These are phyloP conservation scores for Pachyramphus minor DNA, from an alignment of 2,113 vertebrate genomes.

Conservation along the genomic window DNA sequence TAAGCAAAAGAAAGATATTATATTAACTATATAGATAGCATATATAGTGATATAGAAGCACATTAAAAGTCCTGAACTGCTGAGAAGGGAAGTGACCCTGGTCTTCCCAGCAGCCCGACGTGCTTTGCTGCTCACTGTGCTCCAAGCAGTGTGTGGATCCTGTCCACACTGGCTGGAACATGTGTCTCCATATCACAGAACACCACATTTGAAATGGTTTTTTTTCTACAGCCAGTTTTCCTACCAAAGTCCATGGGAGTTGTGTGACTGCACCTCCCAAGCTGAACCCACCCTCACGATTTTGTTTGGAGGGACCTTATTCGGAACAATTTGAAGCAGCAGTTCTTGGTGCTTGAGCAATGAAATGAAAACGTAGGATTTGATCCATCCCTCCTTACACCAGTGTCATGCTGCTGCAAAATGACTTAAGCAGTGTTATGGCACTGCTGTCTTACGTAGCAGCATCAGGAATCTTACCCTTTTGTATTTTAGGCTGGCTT, in stretches of 20 bases:
- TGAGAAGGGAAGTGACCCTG: not conserved
- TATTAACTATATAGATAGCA: not conserved
- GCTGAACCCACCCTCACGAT: not conserved
- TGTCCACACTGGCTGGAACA: not conserved
- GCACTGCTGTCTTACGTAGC: not conserved
- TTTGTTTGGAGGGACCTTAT: not conserved
- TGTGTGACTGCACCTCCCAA: not conserved
- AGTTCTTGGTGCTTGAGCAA: not conserved
- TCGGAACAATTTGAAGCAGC: rapidly evolving
- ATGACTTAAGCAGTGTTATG: not conserved
- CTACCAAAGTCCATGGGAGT: not conserved
- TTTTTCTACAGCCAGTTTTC: not conserved
- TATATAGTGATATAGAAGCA: not conserved
- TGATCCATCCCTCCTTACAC: not conserved
- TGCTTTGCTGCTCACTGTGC: rapidly evolving
- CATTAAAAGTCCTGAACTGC: not conserved
- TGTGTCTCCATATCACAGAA: rapidly evolving
- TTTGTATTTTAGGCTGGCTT: not conserved
- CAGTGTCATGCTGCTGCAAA: not conserved
- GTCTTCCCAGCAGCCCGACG: not conserved
- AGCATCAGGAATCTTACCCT: not conserved
- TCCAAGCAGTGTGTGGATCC: not conserved
- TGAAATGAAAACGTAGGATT: not conserved
- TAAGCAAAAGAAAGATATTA: not conserved
- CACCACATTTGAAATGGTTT: not conserved